Conservation (phyloP, 37 sponge, comb jelly and placozoan genomes). For the Dysidea cf. avara region DNA sequence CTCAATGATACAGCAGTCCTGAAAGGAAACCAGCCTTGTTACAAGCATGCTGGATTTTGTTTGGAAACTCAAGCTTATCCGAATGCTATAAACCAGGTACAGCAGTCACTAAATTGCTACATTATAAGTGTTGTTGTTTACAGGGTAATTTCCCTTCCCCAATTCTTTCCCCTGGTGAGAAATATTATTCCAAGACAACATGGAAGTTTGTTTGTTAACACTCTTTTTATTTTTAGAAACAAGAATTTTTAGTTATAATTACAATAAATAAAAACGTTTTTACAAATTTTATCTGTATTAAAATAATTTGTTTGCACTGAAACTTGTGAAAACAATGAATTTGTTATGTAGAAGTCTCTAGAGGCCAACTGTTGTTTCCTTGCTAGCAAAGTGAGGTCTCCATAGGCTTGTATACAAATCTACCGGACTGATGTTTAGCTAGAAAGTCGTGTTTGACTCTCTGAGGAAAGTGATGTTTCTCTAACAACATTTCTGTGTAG, state of each 20-base stretch:
- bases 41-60: slow-evolving; percentile 75
- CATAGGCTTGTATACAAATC: too few relatives aligned
- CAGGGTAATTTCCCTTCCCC: background rate
- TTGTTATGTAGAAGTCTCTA: background rate
- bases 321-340: background rate
- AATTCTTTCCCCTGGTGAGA: slow-evolving; percentile 9
- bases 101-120: slow-evolving; percentile 27
- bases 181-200: too few relatives aligned
- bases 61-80: slow-evolving; percentile 94
- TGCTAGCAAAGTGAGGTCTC: too few relatives aligned
- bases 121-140: background rate
- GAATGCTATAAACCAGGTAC: slow-evolving; percentile 82
- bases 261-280: background rate
- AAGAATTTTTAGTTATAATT: slow-evolving; percentile 2
- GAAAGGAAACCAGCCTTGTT: slow-evolving; percentile 57
- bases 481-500: too few relatives aligned
- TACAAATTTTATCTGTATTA: slow-evolving; percentile 1
- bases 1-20: slow-evolving; percentile 58
- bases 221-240: background rate
- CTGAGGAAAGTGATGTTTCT: too few relatives aligned
- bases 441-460: too few relatives aligned
- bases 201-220: too few relatives aligned
- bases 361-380: too few relatives aligned
- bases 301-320: background rate
- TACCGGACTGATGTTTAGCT: too few relatives aligned